Base-by-base conservation (phyloP, 37 sponge, comb jelly and placozoan genomes). In the Trichoplax adhaerens region DNA sequence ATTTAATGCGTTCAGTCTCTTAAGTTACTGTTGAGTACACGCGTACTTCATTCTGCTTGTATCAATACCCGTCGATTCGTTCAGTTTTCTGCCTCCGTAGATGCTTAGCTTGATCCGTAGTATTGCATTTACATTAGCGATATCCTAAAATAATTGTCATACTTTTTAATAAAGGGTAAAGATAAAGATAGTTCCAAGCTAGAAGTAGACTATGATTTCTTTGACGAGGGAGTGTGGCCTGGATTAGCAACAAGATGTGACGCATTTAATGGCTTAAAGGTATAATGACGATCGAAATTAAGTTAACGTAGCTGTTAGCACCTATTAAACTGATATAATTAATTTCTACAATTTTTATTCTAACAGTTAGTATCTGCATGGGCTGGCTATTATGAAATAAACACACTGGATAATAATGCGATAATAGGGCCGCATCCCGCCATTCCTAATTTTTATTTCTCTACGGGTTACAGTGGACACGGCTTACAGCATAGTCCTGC, bases 351-450 rank as follows among this genome's bases (percentile, higher is more conserved):
- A 29, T 29, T 29, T 29, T 29, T 29, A 29, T 29, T 29, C 29
- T 29, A 29, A 29, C 29, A 29, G 29, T 29, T 29, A 29, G 29
- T 29, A 29, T 29, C 29, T 29, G 82, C 80, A 2, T 95, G 98
- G 98, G 89, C 89, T 5, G 98, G 98, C 5, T 85, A 79, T 74
- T 95, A 95, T 65, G 98, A 95, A 51, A 91, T 88, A 78, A 95
- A 95, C 83, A 95, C 89, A 0, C 69, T 91, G 8, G 98, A 95
- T 65, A 91, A 95, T 83, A 95, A 95, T 79, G 92, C 65, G 5
- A 79, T 95, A 12, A 84, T 95, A 53, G 98, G 98, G 4, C 49
- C 72, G 1, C 98, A 95, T 62, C 89, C 89, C 63, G 78, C 84
- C 48, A 58, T 91, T 53, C 62, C 52, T 54, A 88, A 95, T 68